Evolutionary conservation across 2,797 vertebrate species (phyloP), one percentile per base, ranked within the genome.

Genomic region (Parotocinclus haroldoi): DNA sequence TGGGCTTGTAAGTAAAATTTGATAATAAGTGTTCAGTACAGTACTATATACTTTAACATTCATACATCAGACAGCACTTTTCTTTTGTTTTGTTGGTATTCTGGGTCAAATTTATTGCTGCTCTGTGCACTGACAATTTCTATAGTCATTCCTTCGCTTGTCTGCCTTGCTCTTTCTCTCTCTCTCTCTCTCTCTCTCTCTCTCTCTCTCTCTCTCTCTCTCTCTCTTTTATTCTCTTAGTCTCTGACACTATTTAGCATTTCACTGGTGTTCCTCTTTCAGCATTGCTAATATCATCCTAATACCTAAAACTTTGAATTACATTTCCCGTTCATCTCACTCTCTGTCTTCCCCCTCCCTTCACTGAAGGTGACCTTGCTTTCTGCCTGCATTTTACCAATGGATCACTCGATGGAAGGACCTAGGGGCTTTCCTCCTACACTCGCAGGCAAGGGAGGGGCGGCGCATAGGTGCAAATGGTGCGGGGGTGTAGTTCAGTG

Each of bases 331-430:
- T 51, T 46, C 18, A 37, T 63, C 58, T 54, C 39, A 11, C 18
- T 42, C 12, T 37, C 50, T 42, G 39, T 7, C 13, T 7, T 7
- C 17, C 37, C 27, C 27, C 27, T 19, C 59, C n/a, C 44, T 52
- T 12, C 58, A 50, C 54, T 82, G 72, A 81, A 82, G 78, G 78
- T 82, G 80, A 82, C 78, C 79, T 82, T 84, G 81, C 51, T 59
- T 77, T 66, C 74, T 63, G 74, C 58, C 58, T 73, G 76, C 40
- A 49, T 67, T 75, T 81, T 68, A 68, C 75, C 62, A 68, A 79
- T 80, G 74, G 74, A 81, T 81, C 63, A 50, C 60, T 77, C 48
- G 45, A 72, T 70, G 64, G 70, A 74, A 78, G 65, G 69, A 79
- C 75, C 78, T 63, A 52, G 72, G 65, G 78, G 76, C 80, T 79